Base-by-base conservation (phyloP, 2,888 invertebrate genomes). In the Cylloceria caligata region DNA sequence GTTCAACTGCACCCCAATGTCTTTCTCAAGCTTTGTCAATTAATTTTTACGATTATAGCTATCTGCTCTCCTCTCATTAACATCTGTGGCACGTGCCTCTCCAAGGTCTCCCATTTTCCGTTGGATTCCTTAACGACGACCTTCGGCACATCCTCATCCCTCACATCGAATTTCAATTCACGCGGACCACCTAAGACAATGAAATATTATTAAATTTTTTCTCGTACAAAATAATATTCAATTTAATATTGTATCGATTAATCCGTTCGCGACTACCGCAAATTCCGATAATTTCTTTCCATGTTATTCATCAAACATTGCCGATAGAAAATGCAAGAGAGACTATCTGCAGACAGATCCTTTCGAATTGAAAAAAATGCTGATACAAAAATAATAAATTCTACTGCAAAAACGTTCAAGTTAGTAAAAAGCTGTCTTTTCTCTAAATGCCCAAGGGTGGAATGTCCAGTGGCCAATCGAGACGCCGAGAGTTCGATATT, bases 21-120 rank as follows among this genome's bases (percentile, higher is more conserved):
- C 1, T 21, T 27, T n/a, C 13, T 19, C n/a, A 6, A 9, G 55
- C 13, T 9, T 11, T 42, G 71, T 88, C 85, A 89, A 86, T 89
- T 86, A 69, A 90, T 89, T 89, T 91, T 91, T 83, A 90, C 88
- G 87, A 96, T 93, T 68, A 95, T 89, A 36, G 95, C 96, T 49
- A 97, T 94, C 88, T 97, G 96, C 89, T 97, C 97, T 0, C 97
- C 97, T 57, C 97, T 94, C 73, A 97, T 93, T 92, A 97, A 88
- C 87, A 97, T 88, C 92, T 96, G 96, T 0, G 95, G 94, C 19
- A 97, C 92, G 86, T 95, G 94, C 49, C 97, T 94, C 45, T 94
- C 94, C 92, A 96, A 95, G 90, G 95, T 94, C 91, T 96, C 96
- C 67, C 94, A 91, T 81, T 95, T 96, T 60, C 95, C 94, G 65